phyloP scores from a whole-genome alignment of 2,113 vertebrate genomes.

The Pandion haliaetus region DNA sequence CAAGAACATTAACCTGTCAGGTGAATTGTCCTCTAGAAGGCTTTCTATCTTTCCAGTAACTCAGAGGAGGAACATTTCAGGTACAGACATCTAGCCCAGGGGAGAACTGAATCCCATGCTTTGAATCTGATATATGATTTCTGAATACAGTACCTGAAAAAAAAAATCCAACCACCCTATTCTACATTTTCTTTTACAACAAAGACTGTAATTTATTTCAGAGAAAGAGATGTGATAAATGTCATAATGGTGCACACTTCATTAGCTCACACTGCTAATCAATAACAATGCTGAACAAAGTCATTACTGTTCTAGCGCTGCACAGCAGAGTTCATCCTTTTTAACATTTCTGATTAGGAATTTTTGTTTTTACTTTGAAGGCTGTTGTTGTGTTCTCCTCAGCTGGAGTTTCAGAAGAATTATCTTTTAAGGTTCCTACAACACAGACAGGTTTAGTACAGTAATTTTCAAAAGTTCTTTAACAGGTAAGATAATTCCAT shows the following conservation, averaged over 20 bases:
- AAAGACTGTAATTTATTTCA: not conserved
- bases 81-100: not conserved
- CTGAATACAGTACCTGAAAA: not conserved
- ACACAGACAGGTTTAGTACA: not conserved
- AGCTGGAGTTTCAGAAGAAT: not conserved
- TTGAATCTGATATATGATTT: not conserved
- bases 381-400: not conserved
- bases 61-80: not conserved
- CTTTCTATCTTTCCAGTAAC: not conserved
- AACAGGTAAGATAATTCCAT: not conserved
- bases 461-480: not conserved
- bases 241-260: not conserved
- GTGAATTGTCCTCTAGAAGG: not conserved
- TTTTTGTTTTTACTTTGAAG: not conserved
- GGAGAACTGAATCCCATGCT: not conserved
- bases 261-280: not conserved
- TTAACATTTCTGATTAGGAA: not conserved
- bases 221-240: not conserved
- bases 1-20: not conserved
- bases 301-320: not conserved
- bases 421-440: not conserved
- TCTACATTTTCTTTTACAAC: not conserved
- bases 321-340: not conserved
- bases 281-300: not conserved
- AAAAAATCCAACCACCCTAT: fast-evolving